phyloP scores from a whole-genome alignment of 2,888 invertebrate genomes.

The Griposia aprilina region DNA sequence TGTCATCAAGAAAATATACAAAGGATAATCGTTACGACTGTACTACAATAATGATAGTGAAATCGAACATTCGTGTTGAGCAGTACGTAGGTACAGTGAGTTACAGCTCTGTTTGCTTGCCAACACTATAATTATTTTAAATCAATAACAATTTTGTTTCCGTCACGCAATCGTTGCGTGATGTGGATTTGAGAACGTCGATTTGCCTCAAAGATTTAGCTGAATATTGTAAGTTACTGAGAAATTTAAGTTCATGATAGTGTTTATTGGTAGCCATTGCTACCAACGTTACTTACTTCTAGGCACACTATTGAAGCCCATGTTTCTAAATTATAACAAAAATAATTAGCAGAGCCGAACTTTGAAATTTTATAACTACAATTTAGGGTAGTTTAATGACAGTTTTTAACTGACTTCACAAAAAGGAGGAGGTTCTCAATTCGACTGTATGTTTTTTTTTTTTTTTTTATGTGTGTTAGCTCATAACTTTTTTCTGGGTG shows the following conservation, averaged over 20 bases:
- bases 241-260: constrained; percentile 31
- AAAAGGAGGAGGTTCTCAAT: too few relatives aligned
- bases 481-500: too few relatives aligned
- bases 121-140: constrained; percentile 79
- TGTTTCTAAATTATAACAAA: neutral
- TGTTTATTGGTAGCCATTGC: constrained; percentile 11
- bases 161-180: constrained; percentile 79
- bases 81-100: constrained; percentile 43
- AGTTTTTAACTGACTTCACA: too few relatives aligned
- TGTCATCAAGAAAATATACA: constrained; percentile 52
- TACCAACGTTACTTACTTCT: neutral
- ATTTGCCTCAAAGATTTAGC: constrained; percentile 53
- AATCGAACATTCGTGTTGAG: constrained; percentile 56
- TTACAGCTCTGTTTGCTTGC: constrained; percentile 68
- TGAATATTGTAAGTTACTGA: constrained; percentile 40
- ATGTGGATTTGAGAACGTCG: constrained; percentile 37
- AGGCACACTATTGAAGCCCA: neutral
- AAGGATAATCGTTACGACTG: constrained; percentile 49
- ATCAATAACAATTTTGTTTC: constrained; percentile 81
- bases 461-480: too few relatives aligned
- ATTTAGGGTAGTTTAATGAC: too few relatives aligned
- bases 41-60: constrained; percentile 56
- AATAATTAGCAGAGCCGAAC: neutral
- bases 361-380: neutral
- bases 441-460: too few relatives aligned